phyloP scores from a whole-genome alignment of 2,888 invertebrate genomes.

The Eumacrocentrus americanus region DNA sequence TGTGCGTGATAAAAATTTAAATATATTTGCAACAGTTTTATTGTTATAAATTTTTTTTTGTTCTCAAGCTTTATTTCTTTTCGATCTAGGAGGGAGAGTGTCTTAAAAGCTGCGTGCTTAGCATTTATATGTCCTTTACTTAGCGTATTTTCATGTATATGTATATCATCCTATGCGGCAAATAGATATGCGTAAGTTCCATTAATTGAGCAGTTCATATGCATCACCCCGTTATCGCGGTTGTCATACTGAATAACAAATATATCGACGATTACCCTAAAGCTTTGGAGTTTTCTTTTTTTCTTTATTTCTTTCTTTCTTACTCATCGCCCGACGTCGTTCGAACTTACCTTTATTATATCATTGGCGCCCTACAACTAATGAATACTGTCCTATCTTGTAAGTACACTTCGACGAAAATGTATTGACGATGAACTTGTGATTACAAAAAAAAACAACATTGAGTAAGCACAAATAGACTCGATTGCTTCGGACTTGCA shows the following conservation, averaged over 20 bases:
- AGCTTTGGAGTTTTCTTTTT: constrained; percentile 57
- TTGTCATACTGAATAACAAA: constrained; percentile 32
- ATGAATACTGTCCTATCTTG: constrained; percentile 52
- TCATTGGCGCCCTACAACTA: constrained; percentile 41
- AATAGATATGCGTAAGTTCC: constrained; percentile 27
- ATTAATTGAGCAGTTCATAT: constrained; percentile 34
- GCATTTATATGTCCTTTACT: too few relatives aligned
- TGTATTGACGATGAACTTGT: too few relatives aligned
- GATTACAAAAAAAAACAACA: too few relatives aligned
- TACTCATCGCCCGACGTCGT: constrained; percentile 19
- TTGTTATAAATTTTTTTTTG: constrained; percentile 16
- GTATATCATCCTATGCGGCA: constrained; percentile 6
- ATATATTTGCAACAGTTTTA: constrained; percentile 34
- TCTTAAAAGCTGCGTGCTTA: constrained; percentile 22
- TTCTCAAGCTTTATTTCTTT: constrained; percentile 18
- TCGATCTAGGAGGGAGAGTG: not conserved
- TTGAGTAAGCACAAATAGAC: too few relatives aligned
- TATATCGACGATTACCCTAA: constrained; percentile 54
- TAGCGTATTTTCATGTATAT: too few relatives aligned
- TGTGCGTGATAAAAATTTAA: constrained; percentile 32
- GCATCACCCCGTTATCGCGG: constrained; percentile 40
- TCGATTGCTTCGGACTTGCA: too few relatives aligned
- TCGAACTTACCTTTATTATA: constrained; percentile 30
- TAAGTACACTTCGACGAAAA: not conserved
- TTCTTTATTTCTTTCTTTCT: constrained; percentile 45